Percentiles rank a stretch among this genome's conserved stretches.
These are phyloP conservation scores for Budorcas taxicolor DNA, from an alignment of 2,113 vertebrate genomes.

Conservation along the genomic window DNA sequence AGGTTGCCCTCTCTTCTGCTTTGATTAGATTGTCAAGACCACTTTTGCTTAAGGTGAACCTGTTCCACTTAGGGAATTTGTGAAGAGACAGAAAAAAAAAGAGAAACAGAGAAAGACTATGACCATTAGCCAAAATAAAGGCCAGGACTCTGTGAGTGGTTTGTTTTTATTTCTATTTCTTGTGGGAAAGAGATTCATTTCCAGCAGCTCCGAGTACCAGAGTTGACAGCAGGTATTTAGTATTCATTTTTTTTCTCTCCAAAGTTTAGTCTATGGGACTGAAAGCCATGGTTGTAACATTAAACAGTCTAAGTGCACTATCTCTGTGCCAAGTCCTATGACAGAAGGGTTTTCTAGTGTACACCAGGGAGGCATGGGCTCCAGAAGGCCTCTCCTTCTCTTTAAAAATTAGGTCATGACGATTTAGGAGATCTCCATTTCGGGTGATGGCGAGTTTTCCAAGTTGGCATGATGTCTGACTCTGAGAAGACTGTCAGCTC, in stretches of 20 bases:
- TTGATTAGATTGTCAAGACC: not conserved
- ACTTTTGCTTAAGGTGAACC: not conserved
- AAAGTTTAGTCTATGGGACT: conserved; percentile 32
- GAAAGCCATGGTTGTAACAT: not conserved
- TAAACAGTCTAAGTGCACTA: conserved; percentile 47
- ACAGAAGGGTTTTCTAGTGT: conserved; percentile 45
- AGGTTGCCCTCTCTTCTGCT: not conserved
- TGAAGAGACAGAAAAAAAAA: not conserved
- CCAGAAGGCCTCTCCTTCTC: conserved; percentile 61
- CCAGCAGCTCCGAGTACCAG: not conserved
- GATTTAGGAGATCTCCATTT: conserved; percentile 69
- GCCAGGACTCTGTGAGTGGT: not conserved
- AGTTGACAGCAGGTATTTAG: conserved; percentile 21
- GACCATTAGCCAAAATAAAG: not conserved
- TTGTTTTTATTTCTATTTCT: conserved; percentile 44
- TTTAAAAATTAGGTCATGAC: conserved; percentile 71
- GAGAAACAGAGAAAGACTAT: not conserved
- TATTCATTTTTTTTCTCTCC: not conserved
- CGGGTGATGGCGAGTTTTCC: conserved; percentile 61
- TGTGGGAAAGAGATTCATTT: conserved; percentile 6
- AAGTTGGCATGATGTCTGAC: conserved; percentile 28
- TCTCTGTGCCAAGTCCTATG: conserved; percentile 46
- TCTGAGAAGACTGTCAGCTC: conserved; percentile 20
- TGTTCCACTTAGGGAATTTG: not conserved
- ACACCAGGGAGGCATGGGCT: conserved; percentile 42